Evolutionary conservation across 2,113 vertebrate species (phyloP), one percentile per base, ranked within the genome.

Genomic region (Notarius quadriscutis): DNA sequence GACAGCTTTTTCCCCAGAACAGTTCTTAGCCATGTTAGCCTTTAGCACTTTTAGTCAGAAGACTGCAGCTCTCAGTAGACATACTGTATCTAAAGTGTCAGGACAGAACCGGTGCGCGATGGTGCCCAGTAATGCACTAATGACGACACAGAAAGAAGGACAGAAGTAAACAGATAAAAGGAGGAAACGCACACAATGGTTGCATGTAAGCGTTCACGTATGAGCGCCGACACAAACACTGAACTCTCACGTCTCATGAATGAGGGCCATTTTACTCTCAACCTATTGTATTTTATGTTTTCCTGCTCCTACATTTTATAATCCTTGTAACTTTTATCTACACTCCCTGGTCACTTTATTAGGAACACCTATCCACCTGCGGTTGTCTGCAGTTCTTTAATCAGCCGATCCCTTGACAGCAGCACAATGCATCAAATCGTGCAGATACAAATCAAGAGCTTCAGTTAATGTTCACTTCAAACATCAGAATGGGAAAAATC

Each of bases 51-150:
- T 75, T 75, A 50, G 41, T 11, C 20, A 74, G 34, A 71, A 34
- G 41, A 22, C 74, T 63, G 85, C 84, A 81, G 77, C 86, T 87
- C 57, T 77, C 50, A 58, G 2, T 84, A 22, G 57, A 87, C 83
- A 20, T 14, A 20, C 20, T 27, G 65, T 87, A 84, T 84, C 48
- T 55, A 20, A 55, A 55, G 57, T 74, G 81, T 48, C 85, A 81
- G 88, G 55, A 81, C 88, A 50, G 75, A 81, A 57, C 63, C 63
- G 83, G 62, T 86, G 81, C 84, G 71, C 84, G 8, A 20, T 58
- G 8, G 51, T 81, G 77, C 30, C 71, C 25, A 50, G 25, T 81
- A 25, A 55, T 22, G 12, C 69, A 72, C 62, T 72, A 41, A 34
- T 2, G 7, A 41, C 10, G 69, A 58, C 81, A 63, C 11, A 62